phyloP scores from a whole-genome alignment of 2,888 invertebrate genomes.

The Tachystola acroxantha region DNA sequence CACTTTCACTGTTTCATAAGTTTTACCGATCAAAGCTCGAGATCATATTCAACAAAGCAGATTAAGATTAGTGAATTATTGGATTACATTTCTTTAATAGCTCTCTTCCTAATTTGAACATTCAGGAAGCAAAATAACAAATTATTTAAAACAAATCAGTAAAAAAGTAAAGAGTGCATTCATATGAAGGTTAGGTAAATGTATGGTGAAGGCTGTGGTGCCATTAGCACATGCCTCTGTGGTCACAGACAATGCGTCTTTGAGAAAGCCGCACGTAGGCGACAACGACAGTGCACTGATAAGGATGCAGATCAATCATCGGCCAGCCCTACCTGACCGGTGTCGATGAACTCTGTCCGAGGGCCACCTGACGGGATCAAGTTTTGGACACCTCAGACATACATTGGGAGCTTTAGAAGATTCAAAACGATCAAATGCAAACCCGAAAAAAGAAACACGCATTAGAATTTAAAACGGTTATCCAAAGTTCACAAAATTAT shows the following conservation, averaged over 20 bases:
- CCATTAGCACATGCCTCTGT: constrained; percentile 53
- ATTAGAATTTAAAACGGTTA: constrained; percentile 43
- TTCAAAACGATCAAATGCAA: constrained; percentile 31
- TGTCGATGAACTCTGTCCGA: constrained; percentile 59
- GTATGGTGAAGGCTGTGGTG: constrained; percentile 12
- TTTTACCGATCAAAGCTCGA: background rate
- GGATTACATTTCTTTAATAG: constrained; percentile 57
- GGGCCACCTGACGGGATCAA: constrained; percentile 60
- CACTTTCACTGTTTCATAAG: constrained; percentile 17
- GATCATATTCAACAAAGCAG: background rate
- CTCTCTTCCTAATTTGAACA: constrained; percentile 36
- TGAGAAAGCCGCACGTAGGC: constrained; percentile 71
- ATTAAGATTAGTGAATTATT: background rate
- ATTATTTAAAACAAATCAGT: constrained; percentile 13
- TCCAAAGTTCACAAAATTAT: constrained; percentile 26
- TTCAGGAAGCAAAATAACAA: constrained; percentile 56
- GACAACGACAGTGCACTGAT: constrained; percentile 71
- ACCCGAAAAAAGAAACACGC: constrained; percentile 22
- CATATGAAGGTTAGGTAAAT: background rate
- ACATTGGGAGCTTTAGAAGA: constrained; percentile 42
- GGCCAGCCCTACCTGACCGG: constrained; percentile 67
- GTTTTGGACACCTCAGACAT: constrained; percentile 48
- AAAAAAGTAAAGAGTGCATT: background rate
- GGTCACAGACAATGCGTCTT: constrained; percentile 66
- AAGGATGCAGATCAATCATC: constrained; percentile 75